Percentiles rank a stretch among this genome's conserved stretches.
Evolutionary conservation across 2,797 vertebrate species (phyloP).

Genomic region (Acanthis flammea): DNA sequence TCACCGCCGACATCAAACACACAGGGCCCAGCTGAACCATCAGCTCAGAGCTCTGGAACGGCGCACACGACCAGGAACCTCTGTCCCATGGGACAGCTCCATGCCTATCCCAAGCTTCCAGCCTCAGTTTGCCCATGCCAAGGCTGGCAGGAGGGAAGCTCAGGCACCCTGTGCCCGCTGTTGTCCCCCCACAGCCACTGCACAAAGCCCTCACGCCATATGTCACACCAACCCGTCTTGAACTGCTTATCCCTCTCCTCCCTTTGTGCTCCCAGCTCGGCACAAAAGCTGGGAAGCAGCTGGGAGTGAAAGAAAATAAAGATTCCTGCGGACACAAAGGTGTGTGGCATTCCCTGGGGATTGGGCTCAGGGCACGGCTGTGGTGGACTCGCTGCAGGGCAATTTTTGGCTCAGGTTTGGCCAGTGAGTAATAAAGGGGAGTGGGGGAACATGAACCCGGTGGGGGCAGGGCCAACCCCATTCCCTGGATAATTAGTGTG

Average conservation of each 20-base stretch:
- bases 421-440: neutral
- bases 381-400: accelerated
- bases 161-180: neutral
- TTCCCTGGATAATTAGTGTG: neutral
- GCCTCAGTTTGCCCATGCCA: neutral
- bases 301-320: neutral
- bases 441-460: accelerated
- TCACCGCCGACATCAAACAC: neutral
- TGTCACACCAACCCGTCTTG: neutral
- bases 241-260: neutral
- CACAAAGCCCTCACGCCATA: neutral
- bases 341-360: neutral
- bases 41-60: neutral
- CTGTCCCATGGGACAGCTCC: accelerated
- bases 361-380: accelerated
- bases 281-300: neutral
- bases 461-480: accelerated
- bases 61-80: neutral
- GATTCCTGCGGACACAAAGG: neutral
- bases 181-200: accelerated
- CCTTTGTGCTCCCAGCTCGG: neutral
- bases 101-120: accelerated
- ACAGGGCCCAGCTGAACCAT: neutral
- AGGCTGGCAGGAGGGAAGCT: neutral
- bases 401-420: neutral